A percentile compares a stretch with the other conserved stretches of the same genome.
Conservation (phyloP, 2,888 invertebrate species). For the Maniola hyperantus region DNA sequence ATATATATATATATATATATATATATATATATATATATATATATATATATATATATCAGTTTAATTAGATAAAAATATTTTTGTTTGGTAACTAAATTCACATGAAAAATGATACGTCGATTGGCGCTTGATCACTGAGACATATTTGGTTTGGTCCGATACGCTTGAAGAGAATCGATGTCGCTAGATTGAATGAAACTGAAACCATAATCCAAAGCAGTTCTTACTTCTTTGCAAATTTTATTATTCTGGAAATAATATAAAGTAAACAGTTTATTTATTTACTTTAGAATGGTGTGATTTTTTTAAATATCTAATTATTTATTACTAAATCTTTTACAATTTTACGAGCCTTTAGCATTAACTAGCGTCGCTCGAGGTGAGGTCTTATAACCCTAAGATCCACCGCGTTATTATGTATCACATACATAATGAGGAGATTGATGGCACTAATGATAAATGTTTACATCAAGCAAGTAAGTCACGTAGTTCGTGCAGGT, state of each 20-base stretch:
- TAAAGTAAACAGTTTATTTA: neutral
- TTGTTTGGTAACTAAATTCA: slow-evolving; percentile 24
- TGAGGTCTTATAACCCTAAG: neutral
- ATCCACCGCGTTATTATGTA: slow-evolving; percentile 3
- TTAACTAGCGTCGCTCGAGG: neutral
- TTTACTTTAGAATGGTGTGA: neutral
- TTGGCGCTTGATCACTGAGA: slow-evolving; percentile 68
- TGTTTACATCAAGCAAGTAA: slow-evolving; percentile 55
- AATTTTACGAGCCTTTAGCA: neutral
- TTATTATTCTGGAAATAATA: slow-evolving; percentile 48
- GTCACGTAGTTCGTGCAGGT: slow-evolving; percentile 63
- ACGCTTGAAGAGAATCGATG: slow-evolving; percentile 69
- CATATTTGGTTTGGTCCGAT: slow-evolving; percentile 71
- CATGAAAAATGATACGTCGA: slow-evolving; percentile 63
- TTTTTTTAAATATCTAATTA: neutral
- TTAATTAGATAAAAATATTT: neutral
- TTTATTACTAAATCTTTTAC: neutral
- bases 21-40: neutral
- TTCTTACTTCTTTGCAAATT: slow-evolving; percentile 47
- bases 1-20: neutral
- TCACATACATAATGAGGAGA: slow-evolving; percentile 40
- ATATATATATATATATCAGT: neutral
- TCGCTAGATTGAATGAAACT: slow-evolving; percentile 61
- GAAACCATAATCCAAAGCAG: slow-evolving; percentile 72
- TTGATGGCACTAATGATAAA: slow-evolving; percentile 34